Evolutionary conservation across 2,888 invertebrate genomes (phyloP).

Genomic region (Azorinus chamasolen): DNA sequence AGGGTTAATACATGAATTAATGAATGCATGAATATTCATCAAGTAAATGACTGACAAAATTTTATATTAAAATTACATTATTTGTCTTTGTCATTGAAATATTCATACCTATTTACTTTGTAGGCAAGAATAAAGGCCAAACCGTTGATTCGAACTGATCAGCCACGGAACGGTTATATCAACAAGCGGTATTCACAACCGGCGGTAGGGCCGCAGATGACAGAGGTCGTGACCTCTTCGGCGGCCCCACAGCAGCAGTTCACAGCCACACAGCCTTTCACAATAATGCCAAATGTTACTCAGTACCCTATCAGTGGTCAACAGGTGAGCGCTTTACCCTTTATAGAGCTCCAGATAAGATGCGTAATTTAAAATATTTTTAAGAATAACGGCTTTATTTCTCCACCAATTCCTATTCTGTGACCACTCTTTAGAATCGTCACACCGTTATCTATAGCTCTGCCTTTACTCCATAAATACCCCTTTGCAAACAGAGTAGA

Average conservation of each 20-base stretch:
- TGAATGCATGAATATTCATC: no score
- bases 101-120: no score
- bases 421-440: neutral
- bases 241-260: constrained; percentile 64
- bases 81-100: no score
- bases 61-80: no score
- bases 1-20: no score
- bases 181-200: constrained; percentile 79
- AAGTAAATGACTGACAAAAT: no score
- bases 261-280: constrained; percentile 59
- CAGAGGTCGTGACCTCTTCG: constrained; percentile 55
- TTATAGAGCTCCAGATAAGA: no score
- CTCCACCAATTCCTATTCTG: no score
- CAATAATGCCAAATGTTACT: constrained; percentile 67
- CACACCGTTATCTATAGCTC: neutral
- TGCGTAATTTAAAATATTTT: no score
- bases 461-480: no score
- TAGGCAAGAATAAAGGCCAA: constrained; percentile 94
- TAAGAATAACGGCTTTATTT: no score
- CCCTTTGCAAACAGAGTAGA: no score
- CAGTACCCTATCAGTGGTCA: constrained; percentile 70
- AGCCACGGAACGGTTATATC: constrained; percentile 81
- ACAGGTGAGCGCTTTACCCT: constrained; percentile 71
- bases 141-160: constrained; percentile 89
- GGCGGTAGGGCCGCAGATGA: constrained; percentile 57